A percentile compares a stretch with the other conserved stretches of the same genome.
phyloP scores from a whole-genome alignment of 2,113 vertebrate species.

The Chionomys nivalis region DNA sequence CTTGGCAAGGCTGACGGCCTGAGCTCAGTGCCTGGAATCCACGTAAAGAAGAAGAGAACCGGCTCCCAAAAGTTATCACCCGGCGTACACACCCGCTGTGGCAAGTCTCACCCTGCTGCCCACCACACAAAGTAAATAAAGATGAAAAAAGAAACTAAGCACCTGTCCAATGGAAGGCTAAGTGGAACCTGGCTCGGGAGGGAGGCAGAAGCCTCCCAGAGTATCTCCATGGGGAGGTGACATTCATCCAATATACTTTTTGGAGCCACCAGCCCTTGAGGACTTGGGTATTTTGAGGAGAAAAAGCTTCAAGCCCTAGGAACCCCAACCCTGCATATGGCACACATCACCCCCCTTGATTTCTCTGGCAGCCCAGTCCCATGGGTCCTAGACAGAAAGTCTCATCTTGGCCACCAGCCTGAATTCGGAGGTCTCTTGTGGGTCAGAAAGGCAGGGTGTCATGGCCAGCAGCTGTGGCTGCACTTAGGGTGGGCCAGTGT shows the following conservation, averaged over 20 bases:
- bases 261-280: background rate
- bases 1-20: background rate
- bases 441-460: background rate
- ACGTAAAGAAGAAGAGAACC: background rate
- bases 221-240: background rate
- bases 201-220: too few species aligned
- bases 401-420: background rate
- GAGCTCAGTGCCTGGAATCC: too few species aligned
- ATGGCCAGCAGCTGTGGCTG: background rate
- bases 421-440: background rate
- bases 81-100: background rate
- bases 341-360: accelerated
- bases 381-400: background rate
- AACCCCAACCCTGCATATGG: too few species aligned
- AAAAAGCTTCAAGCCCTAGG: background rate
- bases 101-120: accelerated
- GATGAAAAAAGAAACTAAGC: background rate
- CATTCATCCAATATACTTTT: accelerated
- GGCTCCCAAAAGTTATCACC: background rate
- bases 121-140: background rate
- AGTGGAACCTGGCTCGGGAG: accelerated
- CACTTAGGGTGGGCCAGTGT: too few species aligned
- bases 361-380: background rate
- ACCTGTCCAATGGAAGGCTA: too few species aligned
- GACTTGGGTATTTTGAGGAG: background rate